These are phyloP conservation scores for Latrodectus elegans DNA, from an alignment of 2,888 invertebrate genomes.

Conservation along the genomic window DNA sequence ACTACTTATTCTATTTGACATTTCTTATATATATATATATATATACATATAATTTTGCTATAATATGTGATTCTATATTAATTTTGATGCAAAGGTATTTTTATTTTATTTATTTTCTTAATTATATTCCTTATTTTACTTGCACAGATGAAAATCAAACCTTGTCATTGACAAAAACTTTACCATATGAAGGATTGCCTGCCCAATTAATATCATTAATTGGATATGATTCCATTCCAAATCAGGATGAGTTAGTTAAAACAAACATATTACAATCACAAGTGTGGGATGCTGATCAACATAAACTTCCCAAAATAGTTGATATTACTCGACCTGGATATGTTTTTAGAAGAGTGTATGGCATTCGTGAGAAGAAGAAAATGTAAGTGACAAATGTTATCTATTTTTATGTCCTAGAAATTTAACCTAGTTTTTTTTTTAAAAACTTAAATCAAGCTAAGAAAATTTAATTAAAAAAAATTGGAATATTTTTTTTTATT, in stretches of 20 bases:
- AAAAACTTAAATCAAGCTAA: no score
- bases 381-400: slow-evolving; percentile 78
- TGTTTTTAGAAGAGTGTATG: slow-evolving; percentile 83
- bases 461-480: no score
- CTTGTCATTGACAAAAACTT: slow-evolving; percentile 86
- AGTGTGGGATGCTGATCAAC: slow-evolving; percentile 83
- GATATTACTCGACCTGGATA: slow-evolving; percentile 83
- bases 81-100: no score
- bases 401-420: neutral
- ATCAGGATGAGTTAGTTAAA: slow-evolving; percentile 71
- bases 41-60: no score
- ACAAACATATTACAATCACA: slow-evolving; percentile 75
- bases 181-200: slow-evolving; percentile 74
- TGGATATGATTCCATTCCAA: slow-evolving; percentile 62
- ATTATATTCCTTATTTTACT: slow-evolving; percentile 73
- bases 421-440: no score
- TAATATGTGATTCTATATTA: no score
- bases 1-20: no score
- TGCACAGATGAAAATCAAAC: slow-evolving; percentile 86
- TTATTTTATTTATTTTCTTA: neutral
- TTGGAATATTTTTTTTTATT: no score
- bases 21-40: no score
- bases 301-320: slow-evolving; percentile 84
- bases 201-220: slow-evolving; percentile 67
- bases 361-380: slow-evolving; percentile 83